Evolutionary conservation across 2,797 vertebrate genomes (phyloP), one percentile per base, ranked within the genome.

Genomic region (Otolemur crassicaudatus): DNA sequence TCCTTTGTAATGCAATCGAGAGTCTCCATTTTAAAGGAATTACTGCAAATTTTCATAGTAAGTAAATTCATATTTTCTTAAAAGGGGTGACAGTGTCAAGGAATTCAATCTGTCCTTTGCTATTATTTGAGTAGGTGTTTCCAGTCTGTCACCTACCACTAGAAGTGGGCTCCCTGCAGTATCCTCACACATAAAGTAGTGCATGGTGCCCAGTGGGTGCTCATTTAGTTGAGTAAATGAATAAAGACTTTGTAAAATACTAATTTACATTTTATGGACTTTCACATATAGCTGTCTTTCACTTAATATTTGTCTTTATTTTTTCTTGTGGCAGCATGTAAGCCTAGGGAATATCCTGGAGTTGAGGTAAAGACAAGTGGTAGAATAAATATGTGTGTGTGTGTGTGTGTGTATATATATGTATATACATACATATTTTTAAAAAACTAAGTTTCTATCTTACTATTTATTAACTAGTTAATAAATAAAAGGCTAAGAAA

Each of bases 221-320:
- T 63, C 34, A 63, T 58, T 63, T 34, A 75, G 73, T 8, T 17
- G 73, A 85, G 17, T 10, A 76, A 37, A 17, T 49, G 37, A 63
- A 56, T 34, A 31, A 81, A 46, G 69, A 58, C 37, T 40, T 49
- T 25, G 40, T 75, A 27, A 90, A 58, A 95, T 43, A 73, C 31
- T 70, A 61, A 70, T 65, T 43, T 58, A 11, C 75, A 89, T 70
- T 75, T 76, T 63, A 58, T 25, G 25, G 4, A 43, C 67, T 53
- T 87, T 37, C 27, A 40, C 69, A 43, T 31, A 20, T 3, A 31
- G 83, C 61, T 34, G 11, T 75, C 63, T 92, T 80, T 79, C 29
- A 70, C 25, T 75, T 88, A 86, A 53, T 56, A 70, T n/a, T n/a
- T 83, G 29, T 80, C 40, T 92, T 79, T 79, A 87, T 82, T 76